A percentile compares a stretch with the other conserved stretches of the same genome.
phyloP scores from a whole-genome alignment of 1,140 invertebrate species.

The Musca domestica region DNA sequence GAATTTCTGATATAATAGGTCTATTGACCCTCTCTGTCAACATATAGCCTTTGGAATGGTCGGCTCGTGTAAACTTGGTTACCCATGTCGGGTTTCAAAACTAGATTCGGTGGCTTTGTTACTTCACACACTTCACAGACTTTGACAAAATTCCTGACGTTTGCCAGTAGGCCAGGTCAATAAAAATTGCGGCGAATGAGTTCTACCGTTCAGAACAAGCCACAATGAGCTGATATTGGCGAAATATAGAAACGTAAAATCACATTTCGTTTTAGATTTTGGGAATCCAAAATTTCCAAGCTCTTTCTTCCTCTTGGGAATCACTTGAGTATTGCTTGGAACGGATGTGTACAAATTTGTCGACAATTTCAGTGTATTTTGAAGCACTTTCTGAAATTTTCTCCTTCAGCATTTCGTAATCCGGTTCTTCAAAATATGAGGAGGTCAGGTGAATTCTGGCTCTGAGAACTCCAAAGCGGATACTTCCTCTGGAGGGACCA shows the following conservation, averaged over 20 bases:
- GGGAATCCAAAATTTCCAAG: not conserved
- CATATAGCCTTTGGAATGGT: no score
- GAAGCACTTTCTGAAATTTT: not conserved
- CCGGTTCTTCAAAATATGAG: no score
- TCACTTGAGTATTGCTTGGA: not conserved
- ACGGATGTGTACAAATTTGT: slow-evolving; percentile 12
- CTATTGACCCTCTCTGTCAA: no score
- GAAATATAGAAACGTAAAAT: not conserved
- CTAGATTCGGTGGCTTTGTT: no score
- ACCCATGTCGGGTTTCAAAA: not conserved
- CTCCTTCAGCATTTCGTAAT: not conserved
- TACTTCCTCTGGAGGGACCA: no score
- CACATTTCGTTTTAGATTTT: not conserved
- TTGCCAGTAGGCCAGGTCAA: no score
- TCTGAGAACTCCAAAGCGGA: no score
- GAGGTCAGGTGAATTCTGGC: no score
- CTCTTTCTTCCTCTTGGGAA: not conserved
- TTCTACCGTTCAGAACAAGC: not conserved
- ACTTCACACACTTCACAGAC: no score
- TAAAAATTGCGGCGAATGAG: not conserved
- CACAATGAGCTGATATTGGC: not conserved
- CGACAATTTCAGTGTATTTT: no score
- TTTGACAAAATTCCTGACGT: not conserved
- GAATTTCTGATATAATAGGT: no score
- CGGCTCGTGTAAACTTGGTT: no score